Percentiles rank a stretch among this genome's conserved stretches.
Evolutionary conservation across 2,113 vertebrate species (phyloP).

Genomic region (Nerophis lumbriciformis): DNA sequence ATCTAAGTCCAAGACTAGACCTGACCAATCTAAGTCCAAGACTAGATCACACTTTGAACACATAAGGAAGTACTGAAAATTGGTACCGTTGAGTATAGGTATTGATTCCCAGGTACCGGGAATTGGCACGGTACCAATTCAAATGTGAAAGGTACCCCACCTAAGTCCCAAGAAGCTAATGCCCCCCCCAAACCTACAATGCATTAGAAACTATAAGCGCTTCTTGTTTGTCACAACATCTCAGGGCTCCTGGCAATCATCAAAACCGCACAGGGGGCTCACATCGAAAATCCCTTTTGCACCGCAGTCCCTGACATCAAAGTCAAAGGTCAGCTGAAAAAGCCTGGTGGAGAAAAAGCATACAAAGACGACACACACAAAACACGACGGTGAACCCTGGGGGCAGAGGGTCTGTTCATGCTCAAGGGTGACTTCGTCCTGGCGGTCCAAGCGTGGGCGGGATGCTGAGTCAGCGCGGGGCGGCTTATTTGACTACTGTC

Average conservation of each 20-base stretch:
- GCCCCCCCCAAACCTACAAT: background rate
- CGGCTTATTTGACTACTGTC: slow-evolving; percentile 49
- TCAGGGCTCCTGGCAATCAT: slow-evolving; percentile 33
- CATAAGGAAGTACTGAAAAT: no score
- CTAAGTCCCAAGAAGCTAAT: no score
- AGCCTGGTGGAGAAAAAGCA: slow-evolving; percentile 11
- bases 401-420: slow-evolving; percentile 31
- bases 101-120: no score
- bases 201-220: background rate
- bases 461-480: slow-evolving; percentile 49
- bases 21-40: no score
- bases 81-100: no score
- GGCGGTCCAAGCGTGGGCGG: slow-evolving; percentile 8
- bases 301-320: slow-evolving; percentile 17
- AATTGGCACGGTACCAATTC: no score
- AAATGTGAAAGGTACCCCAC: no score
- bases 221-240: slow-evolving; percentile 25
- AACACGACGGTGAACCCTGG: slow-evolving; percentile 14
- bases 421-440: slow-evolving; percentile 40
- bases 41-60: no score
- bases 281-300: slow-evolving; percentile 2
- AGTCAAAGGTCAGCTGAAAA: slow-evolving; percentile 44
- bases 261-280: slow-evolving; percentile 21
- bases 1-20: no score
- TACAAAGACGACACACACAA: slow-evolving; percentile 10